Conservation (phyloP, 2,797 vertebrate genomes). For the Cichlasoma orientale region DNA sequence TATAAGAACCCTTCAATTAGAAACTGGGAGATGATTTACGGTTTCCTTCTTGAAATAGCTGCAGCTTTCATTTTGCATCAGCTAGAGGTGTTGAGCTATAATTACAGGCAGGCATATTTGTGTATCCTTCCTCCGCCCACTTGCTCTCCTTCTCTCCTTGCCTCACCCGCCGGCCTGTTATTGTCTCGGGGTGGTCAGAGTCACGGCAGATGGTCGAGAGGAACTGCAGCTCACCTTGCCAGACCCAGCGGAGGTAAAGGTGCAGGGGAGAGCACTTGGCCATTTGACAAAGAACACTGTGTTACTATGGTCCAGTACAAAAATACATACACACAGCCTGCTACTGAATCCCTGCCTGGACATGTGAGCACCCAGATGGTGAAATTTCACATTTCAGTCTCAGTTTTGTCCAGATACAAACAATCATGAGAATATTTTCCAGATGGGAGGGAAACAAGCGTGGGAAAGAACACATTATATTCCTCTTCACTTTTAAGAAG, state of each 20-base stretch:
- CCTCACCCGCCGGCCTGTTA: constrained; percentile 49
- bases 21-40: constrained; percentile 31
- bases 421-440: constrained; percentile 8
- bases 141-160: constrained; percentile 24
- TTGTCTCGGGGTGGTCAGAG: constrained; percentile 69
- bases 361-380: constrained; percentile 26
- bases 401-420: background rate
- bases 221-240: constrained; percentile 70
- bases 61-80: constrained; percentile 39
- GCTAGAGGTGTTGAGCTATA: constrained; percentile 50
- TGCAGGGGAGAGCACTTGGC: constrained; percentile 76
- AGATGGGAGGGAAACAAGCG: background rate
- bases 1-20: constrained; percentile 27
- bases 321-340: constrained; percentile 35
- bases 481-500: background rate
- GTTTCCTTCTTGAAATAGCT: constrained; percentile 17
- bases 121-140: constrained; percentile 69
- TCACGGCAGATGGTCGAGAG: constrained; percentile 78
- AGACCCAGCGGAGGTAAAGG: constrained; percentile 63
- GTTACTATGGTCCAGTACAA: constrained; percentile 58
- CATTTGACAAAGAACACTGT: constrained; percentile 60
- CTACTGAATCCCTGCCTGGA: background rate
- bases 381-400: background rate
- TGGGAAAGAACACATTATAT: constrained; percentile 24
- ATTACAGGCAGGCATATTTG: constrained; percentile 66